These are phyloP conservation scores for Rutilus rutilus DNA, from an alignment of 2,113 vertebrate species.

Conservation along the genomic window DNA sequence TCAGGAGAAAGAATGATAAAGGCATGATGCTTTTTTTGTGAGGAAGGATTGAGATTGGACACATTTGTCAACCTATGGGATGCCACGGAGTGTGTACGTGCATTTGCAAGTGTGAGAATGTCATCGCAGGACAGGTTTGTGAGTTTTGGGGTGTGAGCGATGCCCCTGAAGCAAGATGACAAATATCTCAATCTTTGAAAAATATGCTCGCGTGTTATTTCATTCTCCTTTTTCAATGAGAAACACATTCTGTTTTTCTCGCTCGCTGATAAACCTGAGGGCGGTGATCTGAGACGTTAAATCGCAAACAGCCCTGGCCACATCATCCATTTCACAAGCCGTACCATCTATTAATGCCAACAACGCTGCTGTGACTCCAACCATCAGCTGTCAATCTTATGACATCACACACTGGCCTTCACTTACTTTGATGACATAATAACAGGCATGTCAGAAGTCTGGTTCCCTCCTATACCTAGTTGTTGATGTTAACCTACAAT, in stretches of 20 bases:
- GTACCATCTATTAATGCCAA: neutral
- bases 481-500: conserved; percentile 25
- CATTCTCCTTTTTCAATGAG: conserved; percentile 9
- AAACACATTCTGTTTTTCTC: conserved; percentile 9
- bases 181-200: conserved; percentile 46
- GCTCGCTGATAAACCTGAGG: conserved; percentile 32
- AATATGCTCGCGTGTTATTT: conserved; percentile 18
- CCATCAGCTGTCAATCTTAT: conserved; percentile 41
- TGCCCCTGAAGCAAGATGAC: conserved; percentile 26
- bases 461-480: neutral
- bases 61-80: conserved; percentile 41
- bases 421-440: conserved; percentile 1
- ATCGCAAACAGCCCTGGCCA: neutral
- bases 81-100: conserved; percentile 6
- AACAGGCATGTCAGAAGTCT: neutral
- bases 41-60: conserved; percentile 33
- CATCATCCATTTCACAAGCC: conserved; percentile 11
- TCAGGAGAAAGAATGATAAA: conserved; percentile 33
- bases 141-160: conserved; percentile 17
- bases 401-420: conserved; percentile 30
- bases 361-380: neutral
- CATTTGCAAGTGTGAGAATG: conserved; percentile 28
- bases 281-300: conserved; percentile 22
- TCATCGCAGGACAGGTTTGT: conserved; percentile 24
- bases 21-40: conserved; percentile 28